Evolutionary conservation across 2,888 invertebrate species (phyloP).

Genomic region (Escarpia spicata): DNA sequence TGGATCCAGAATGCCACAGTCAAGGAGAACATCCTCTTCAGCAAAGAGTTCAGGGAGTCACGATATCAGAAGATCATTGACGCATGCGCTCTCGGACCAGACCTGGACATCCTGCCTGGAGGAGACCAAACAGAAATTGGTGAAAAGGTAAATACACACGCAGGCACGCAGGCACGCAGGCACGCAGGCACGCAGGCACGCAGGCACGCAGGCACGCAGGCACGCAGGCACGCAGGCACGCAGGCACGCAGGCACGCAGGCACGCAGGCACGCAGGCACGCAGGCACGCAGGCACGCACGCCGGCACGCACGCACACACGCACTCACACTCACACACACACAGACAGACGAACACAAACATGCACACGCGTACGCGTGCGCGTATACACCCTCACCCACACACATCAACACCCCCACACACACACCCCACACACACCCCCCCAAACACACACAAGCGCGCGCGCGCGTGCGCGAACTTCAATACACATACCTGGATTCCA

Average conservation of each 20-base stretch:
- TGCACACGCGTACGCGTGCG: too few species aligned
- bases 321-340: too few species aligned
- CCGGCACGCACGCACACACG: too few species aligned
- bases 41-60: slow-evolving; percentile 76
- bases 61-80: slow-evolving; percentile 84
- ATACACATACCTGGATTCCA: too few species aligned
- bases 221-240: too few species aligned
- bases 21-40: slow-evolving; percentile 92
- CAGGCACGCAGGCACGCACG: background rate
- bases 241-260: background rate
- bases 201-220: background rate
- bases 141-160: slow-evolving; percentile 75
- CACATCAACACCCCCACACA: too few species aligned
- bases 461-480: too few species aligned
- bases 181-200: background rate
- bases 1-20: slow-evolving; percentile 98
- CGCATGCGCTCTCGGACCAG: slow-evolving; percentile 89
- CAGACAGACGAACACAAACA: too few species aligned
- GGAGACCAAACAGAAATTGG: slow-evolving; percentile 98
- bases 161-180: background rate
- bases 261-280: background rate
- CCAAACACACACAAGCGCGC: too few species aligned
- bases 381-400: too few species aligned
- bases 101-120: slow-evolving; percentile 87
- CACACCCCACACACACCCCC: too few species aligned